Evolutionary conservation across 2,888 invertebrate genomes (phyloP), one percentile per base, ranked within the genome.

Genomic region (Tetragnatha montana): DNA sequence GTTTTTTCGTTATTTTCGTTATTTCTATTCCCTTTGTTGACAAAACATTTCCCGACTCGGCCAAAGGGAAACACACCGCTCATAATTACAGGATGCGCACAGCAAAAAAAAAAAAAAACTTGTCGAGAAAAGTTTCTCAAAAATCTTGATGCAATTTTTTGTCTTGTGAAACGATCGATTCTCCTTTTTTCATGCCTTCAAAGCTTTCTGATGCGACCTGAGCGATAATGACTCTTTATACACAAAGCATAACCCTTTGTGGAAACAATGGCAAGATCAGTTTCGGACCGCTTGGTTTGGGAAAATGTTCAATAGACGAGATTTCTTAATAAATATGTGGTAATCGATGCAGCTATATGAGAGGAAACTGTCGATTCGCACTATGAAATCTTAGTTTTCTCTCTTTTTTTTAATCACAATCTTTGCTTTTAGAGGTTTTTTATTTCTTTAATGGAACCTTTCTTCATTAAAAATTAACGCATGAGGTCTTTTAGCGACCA

Each of bases 31-130:
- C 1, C 12, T 81, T 51, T 75, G 22, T 71, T 22, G 82, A 82
- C 50, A 73, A 50, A 81, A 50, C n/a, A 50, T 79, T 22, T 68
- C 17, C 73, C 35, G 47, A 81, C 69, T 6, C 80, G n/a, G 17
- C 14, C 22, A 22, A 73, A 74, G 19, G 19, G 49, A 70, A 78
- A 85, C 70, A 78, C 78, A 78, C 70, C 78, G 47, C n/a, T 70
- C 70, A 49, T 85, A 85, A 85, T 85, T 85, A 85, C 49, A 71
- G 76, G 78, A 85, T 70, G 76, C 60, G 21, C 49, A 68, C 78
- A 75, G 50, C 12, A 70, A 4, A 22, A 69, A 69, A 80, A 80
- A 69, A 51, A 10, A 10, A 35, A 35, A 35, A 35, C 35, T n/a
- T 35, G 68, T 80, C 49, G 12, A 69, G 60, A 22, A 60, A 74